Evolutionary conservation across 2,113 vertebrate species (phyloP).

Genomic region (Sporophila hypoxantha): DNA sequence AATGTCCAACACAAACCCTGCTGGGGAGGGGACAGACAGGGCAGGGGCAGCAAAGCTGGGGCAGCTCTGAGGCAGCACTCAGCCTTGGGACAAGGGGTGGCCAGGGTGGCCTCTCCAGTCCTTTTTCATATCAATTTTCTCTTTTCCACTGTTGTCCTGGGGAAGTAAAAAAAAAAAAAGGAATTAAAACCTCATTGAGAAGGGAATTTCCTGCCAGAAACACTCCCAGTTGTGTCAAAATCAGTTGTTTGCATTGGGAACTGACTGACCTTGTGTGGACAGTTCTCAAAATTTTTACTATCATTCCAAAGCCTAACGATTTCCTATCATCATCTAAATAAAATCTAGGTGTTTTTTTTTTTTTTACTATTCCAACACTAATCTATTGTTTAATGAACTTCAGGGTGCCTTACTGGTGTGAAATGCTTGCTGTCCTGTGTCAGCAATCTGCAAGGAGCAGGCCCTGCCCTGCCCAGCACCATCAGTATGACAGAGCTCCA

Average conservation of each 20-base stretch:
- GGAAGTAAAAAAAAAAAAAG: too few species aligned
- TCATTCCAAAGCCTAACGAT: not conserved
- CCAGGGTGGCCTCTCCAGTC: not conserved
- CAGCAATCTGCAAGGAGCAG: not conserved
- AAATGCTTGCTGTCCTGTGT: not conserved
- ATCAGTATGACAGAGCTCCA: not conserved
- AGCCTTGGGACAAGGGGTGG: not conserved
- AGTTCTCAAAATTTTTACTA: not conserved
- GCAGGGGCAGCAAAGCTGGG: not conserved
- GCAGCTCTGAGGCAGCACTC: not conserved
- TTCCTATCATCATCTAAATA: not conserved
- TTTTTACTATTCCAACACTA: not conserved
- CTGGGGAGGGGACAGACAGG: not conserved
- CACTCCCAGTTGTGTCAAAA: not conserved
- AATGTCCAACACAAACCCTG: not conserved
- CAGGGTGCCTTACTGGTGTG: not conserved
- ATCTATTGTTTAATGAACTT: not conserved
- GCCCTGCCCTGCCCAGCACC: not conserved
- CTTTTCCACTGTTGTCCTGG: not conserved
- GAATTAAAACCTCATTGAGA: not conserved
- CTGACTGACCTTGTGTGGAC: not conserved
- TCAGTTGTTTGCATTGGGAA: not conserved
- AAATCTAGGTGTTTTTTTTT: not conserved
- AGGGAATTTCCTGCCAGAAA: not conserved
- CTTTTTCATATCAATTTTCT: not conserved